Percentiles rank a stretch among this genome's conserved stretches.
phyloP scores from a whole-genome alignment of 2,888 invertebrate species.

The Taphrorychus bicolor region DNA sequence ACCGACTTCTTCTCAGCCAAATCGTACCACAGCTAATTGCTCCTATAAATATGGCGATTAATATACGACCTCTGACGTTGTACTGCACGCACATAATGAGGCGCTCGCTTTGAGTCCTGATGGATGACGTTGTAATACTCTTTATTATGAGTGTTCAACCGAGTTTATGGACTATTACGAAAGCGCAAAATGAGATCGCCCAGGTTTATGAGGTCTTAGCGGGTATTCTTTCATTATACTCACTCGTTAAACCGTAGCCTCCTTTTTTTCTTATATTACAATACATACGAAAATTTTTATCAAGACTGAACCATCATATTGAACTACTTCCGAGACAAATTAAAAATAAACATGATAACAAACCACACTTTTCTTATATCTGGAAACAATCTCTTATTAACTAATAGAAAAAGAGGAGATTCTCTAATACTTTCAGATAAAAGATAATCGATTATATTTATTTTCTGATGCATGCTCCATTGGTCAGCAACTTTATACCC shows the following conservation, averaged over 20 bases:
- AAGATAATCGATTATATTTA: too few species aligned
- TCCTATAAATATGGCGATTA: slow-evolving; percentile 27
- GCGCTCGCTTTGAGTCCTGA: slow-evolving; percentile 33
- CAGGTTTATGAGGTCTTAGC: not conserved
- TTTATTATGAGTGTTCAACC: slow-evolving; percentile 21
- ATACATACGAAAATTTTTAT: too few species aligned
- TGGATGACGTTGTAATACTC: slow-evolving; percentile 30
- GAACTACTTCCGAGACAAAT: too few species aligned
- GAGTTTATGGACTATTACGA: slow-evolving; percentile 19
- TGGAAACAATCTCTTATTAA: too few species aligned
- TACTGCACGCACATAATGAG: slow-evolving; percentile 24
- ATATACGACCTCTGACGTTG: slow-evolving; percentile 24
- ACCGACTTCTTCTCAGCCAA: not conserved
- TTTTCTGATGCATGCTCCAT: too few species aligned
- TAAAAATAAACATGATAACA: too few species aligned
- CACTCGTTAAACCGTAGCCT: not conserved
- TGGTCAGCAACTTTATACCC: too few species aligned
- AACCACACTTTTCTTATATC: too few species aligned
- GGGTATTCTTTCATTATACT: not conserved
- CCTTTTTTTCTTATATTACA: not conserved
- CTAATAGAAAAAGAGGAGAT: too few species aligned
- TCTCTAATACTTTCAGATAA: too few species aligned
- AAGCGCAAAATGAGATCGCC: not conserved
- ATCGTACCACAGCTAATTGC: slow-evolving; percentile 26
- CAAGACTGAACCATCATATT: too few species aligned